Conservation (phyloP, 2,113 vertebrate species). For the Epinephelus moara region DNA sequence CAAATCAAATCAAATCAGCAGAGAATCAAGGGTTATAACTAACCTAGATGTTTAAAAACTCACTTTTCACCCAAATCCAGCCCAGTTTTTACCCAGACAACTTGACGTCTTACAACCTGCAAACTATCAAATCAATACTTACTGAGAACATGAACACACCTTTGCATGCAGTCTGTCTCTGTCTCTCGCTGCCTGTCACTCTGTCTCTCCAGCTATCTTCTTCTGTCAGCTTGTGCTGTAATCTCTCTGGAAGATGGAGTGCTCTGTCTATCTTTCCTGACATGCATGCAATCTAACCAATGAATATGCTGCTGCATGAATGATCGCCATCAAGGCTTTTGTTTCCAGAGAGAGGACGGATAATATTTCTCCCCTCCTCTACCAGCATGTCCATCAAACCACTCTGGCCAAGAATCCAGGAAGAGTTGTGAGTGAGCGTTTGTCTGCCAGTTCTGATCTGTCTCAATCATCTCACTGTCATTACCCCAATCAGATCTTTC, state of each 20-base stretch:
- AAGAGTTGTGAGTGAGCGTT: constrained; percentile 10
- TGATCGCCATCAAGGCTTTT: constrained; percentile 27
- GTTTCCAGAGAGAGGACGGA: constrained; percentile 22
- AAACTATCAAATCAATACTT: neutral
- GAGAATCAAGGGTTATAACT: no score
- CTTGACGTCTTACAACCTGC: neutral
- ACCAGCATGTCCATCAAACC: constrained; percentile 49
- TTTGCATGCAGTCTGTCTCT: constrained; percentile 7
- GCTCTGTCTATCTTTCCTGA: constrained; percentile 55
- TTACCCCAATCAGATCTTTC: constrained; percentile 50
- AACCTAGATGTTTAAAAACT: neutral
- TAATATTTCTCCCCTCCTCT: constrained; percentile 11
- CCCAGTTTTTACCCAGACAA: neutral
- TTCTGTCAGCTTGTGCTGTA: constrained; percentile 21
- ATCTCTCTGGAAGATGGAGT: constrained; percentile 47
- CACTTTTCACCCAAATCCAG: neutral
- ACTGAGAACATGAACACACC: neutral
- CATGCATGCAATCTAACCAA: constrained; percentile 55
- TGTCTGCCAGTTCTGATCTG: constrained; percentile 57
- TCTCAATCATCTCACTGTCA: constrained; percentile 55
- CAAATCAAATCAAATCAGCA: no score
- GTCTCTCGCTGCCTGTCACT: constrained; percentile 15
- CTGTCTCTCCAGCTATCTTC: neutral
- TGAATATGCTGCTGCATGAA: constrained; percentile 54
- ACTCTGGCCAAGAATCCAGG: constrained; percentile 19